Base-by-base conservation (phyloP, 2,797 vertebrate genomes). In the Aphelocoma californica region DNA sequence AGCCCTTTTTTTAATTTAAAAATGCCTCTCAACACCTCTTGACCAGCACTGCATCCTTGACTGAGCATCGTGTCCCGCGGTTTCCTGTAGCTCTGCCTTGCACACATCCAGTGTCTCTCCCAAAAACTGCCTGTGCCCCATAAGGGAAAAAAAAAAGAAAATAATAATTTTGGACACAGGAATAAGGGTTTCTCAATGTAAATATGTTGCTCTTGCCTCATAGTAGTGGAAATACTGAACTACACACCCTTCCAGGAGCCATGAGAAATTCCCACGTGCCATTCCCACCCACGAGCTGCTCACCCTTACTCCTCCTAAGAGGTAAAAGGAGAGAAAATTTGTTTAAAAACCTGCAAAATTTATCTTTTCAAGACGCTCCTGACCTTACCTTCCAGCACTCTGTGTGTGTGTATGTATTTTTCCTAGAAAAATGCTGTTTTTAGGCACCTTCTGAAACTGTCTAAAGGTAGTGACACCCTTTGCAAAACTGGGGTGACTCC, bases 11-110 rank as follows among this genome's bases (percentile, higher is more conserved):
- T n/a, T 3, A 17, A 12, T 66, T 66, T 38, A 7, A 77, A 72
- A 81, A 20, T 34, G 14, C 29, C 44, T 53, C 78, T 29, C 51
- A 47, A 19, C n/a, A 11, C 29, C 5, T 21, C 36, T 20, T 31
- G 58, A 6, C n/a, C 7, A 4, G 31, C 34, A 6, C 66, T 8
- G 8, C 44, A 3, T 45, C 83, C 32, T 58, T 34, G 23, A 2
- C 13, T 11, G 7, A 1, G 16, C 19, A 0, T 18, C 0, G 1
- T 3, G 3, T 44, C 44, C 18, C 42, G n/a, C 36, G 3, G 3
- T 57, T 44, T 62, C 32, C 20, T 25, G 1, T 3, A 20, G 56
- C 26, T 60, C 62, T 2, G 1, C 50, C 44, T 62, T 14, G 11
- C 7, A 2, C 47, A 1, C 9, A 0, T 50, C 18, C 2, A 0